Conservation (phyloP, 1,140 invertebrate species). For the Elymnias hypermnestra region DNA sequence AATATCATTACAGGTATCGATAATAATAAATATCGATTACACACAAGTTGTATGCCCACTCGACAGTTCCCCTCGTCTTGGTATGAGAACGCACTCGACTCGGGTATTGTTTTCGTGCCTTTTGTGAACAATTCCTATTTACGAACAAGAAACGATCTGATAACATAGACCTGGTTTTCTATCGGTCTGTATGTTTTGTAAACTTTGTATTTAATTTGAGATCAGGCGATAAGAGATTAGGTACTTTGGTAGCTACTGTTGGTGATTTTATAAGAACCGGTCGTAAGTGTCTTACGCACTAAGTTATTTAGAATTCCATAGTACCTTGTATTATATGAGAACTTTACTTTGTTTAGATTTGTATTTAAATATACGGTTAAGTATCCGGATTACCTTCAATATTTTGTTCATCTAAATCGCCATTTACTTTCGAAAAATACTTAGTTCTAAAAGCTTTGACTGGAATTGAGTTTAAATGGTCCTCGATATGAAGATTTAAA, state of each 20-base stretch:
- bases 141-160: slow-evolving; percentile 24
- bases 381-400: neutral
- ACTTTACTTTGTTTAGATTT: neutral
- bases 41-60: slow-evolving; percentile 25
- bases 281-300: slow-evolving; percentile 1
- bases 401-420: neutral
- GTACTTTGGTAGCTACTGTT: slow-evolving; percentile 11
- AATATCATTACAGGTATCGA: slow-evolving; percentile 21
- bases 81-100: slow-evolving; percentile 33
- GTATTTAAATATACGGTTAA: neutral
- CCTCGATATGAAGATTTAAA: no score
- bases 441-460: slow-evolving; percentile 2
- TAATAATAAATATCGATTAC: slow-evolving; percentile 46
- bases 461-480: no score
- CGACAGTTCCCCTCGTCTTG: slow-evolving; percentile 17
- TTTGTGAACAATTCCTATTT: slow-evolving; percentile 32
- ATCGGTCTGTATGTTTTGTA: slow-evolving; percentile 24
- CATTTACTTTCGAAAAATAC: neutral
- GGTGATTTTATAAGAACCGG: slow-evolving; percentile 16
- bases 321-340: neutral
- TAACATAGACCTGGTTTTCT: slow-evolving; percentile 17
- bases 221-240: slow-evolving; percentile 27
- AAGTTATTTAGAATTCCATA: neutral
- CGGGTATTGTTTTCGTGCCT: slow-evolving; percentile 25
- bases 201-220: slow-evolving; percentile 33